Evolutionary conservation across 2,888 invertebrate species (phyloP), one percentile per base, ranked within the genome.

Genomic region (Antheraea yamamai): DNA sequence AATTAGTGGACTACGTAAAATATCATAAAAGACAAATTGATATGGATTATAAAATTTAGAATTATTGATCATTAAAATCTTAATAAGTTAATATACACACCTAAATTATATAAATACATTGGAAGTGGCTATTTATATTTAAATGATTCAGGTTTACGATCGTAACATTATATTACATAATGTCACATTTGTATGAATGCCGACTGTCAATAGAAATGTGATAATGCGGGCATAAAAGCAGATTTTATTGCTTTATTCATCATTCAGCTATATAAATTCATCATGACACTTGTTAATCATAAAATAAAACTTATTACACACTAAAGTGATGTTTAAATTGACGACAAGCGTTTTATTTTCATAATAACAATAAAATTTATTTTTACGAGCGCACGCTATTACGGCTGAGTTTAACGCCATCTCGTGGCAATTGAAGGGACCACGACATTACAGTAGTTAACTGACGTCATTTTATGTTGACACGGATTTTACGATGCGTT

Each of bases 301-400:
- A 94, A 95, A 95, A 94, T 95, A 95, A 95, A 95, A 94, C 95
- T 94, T 94, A 95, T 93, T 93, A 91, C 92, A 90, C 89, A 92
- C 89, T 94, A 91, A 94, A 94, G 93, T 94, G 89, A 93, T 93
- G 93, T 95, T 94, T 93, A 94, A 95, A 95, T 94, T 94, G 95
- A 94, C 92, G 94, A 94, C 94, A 94, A 94, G 93, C 94, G 94
- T 95, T 95, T 95, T 95, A 95, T 95, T 94, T 94, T 94, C 93
- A 90, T 93, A 94, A 95, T 95, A 95, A 95, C 94, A 95, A 95
- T 95, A 95, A 95, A 94, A 94, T 95, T 95, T 92, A 93, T 93
- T 95, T 95, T 95, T 95, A 95, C 88, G 93, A 92, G 88, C 90
- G 79, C 81, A 78, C 82, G 80, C 83, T 87, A 87, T 87, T 85